Conservation (phyloP, 2,888 invertebrate species). For the Malthinus flaveolus region DNA sequence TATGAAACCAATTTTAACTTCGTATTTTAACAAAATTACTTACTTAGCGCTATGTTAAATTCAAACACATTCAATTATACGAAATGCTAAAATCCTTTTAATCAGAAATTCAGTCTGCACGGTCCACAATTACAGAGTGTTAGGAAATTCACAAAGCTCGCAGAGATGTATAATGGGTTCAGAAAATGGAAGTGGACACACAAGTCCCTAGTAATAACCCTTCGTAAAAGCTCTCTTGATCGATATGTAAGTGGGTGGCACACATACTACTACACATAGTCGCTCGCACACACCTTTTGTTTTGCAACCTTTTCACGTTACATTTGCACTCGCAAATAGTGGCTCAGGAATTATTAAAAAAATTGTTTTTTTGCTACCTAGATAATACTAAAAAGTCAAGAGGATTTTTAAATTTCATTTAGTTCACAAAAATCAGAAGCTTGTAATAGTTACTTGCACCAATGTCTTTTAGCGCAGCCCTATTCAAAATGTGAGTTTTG, state of each 20-base stretch:
- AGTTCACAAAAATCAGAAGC: too few relatives aligned
- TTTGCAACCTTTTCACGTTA: too few relatives aligned
- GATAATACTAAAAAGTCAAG: too few relatives aligned
- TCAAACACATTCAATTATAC: constrained; percentile 42
- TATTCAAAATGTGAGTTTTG: too few relatives aligned
- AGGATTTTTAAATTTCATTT: too few relatives aligned
- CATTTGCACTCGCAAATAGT: too few relatives aligned
- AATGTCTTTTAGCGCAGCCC: too few relatives aligned
- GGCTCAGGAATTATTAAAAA: too few relatives aligned
- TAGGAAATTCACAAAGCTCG: constrained; percentile 40
- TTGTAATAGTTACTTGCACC: too few relatives aligned
- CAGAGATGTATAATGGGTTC: constrained; percentile 27
- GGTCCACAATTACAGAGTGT: constrained; percentile 40
- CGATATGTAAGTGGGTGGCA: constrained; percentile 21
- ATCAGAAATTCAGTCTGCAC: constrained; percentile 41
- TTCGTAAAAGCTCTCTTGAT: constrained; percentile 18
- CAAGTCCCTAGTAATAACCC: constrained; percentile 24
- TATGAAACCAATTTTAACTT: constrained; percentile 25
- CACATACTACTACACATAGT: too few relatives aligned
- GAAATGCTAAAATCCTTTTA: constrained; percentile 45
- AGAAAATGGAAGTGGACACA: constrained; percentile 29
- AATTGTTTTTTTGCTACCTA: too few relatives aligned
- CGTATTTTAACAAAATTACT: constrained; percentile 34
- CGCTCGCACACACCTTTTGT: too few relatives aligned
- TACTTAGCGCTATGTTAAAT: constrained; percentile 37